A percentile compares a stretch with the other conserved stretches of the same genome.
Evolutionary conservation across 1,140 invertebrate genomes (phyloP).

Genomic region (Trigoniulus corallinus): DNA sequence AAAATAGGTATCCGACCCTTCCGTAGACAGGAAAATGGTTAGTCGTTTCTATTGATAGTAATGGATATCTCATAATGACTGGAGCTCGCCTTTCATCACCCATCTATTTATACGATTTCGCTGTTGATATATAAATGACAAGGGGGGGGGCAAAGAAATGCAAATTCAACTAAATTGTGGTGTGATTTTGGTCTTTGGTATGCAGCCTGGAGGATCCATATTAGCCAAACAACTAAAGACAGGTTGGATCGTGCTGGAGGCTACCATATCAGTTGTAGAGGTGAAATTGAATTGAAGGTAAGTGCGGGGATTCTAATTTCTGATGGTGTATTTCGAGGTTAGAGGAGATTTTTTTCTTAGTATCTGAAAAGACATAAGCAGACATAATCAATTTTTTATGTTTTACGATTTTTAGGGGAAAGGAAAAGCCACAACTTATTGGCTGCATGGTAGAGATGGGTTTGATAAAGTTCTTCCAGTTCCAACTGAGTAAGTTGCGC

Average conservation of each 20-base stretch:
- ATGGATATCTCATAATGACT: too few species aligned
- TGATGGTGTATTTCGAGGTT: too few species aligned
- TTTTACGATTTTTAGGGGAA: constrained; percentile 38
- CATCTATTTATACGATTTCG: too few species aligned
- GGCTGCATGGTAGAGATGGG: constrained; percentile 71
- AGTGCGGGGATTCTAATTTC: not conserved
- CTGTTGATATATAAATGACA: too few species aligned
- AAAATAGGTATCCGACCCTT: too few species aligned
- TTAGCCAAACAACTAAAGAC: constrained; percentile 57
- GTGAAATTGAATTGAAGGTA: constrained; percentile 60
- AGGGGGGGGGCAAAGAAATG: too few species aligned
- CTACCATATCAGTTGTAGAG: constrained; percentile 59
- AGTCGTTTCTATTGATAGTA: too few species aligned
- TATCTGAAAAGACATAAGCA: not conserved
- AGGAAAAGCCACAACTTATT: constrained; percentile 76
- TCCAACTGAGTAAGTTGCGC: constrained; percentile 51
- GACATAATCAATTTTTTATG: not conserved
- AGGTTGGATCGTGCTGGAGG: constrained; percentile 55
- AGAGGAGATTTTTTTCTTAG: not conserved
- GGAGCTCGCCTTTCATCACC: too few species aligned
- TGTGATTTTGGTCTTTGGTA: too few species aligned
- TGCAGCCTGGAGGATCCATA: constrained; percentile 59
- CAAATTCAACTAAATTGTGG: too few species aligned
- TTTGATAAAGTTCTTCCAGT: constrained; percentile 67
- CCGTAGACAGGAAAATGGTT: too few species aligned